Conservation (phyloP, 2,888 invertebrate species). For the Branchipolynoe longqiensis region DNA sequence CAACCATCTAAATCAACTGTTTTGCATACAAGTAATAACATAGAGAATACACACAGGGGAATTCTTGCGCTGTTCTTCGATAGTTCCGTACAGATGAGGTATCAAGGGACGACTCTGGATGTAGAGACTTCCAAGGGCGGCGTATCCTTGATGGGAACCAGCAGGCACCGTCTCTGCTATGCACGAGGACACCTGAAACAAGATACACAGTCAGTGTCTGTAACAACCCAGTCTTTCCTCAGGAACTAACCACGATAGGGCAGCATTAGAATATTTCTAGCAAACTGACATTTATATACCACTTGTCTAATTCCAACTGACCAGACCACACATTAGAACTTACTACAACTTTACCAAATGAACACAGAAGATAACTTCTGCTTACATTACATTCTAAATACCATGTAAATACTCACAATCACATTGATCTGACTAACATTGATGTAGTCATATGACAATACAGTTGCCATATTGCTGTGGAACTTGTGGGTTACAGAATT, state of each 20-base stretch:
- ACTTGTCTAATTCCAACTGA: too few species aligned
- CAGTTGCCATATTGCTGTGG: too few species aligned
- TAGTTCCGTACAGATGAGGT: constrained; percentile 78
- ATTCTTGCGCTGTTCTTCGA: constrained; percentile 71
- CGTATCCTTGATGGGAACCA: constrained; percentile 81
- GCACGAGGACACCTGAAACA: constrained; percentile 74
- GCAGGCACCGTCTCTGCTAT: constrained; percentile 76
- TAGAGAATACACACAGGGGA: constrained; percentile 72
- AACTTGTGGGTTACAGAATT: too few species aligned
- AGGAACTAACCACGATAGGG: not conserved
- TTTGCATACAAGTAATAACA: not conserved
- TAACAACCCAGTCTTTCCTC: constrained; percentile 15
- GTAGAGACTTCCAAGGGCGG: constrained; percentile 80
- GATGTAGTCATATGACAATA: too few species aligned
- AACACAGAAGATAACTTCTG: too few species aligned
- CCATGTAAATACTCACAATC: too few species aligned
- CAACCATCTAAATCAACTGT: not conserved
- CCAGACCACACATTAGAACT: too few species aligned
- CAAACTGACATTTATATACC: too few species aligned
- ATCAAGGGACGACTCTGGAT: constrained; percentile 80
- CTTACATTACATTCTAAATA: too few species aligned
- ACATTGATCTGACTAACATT: too few species aligned
- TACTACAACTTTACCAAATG: too few species aligned
- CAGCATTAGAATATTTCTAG: too few species aligned
- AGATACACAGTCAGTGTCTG: constrained; percentile 22